Percentiles rank a stretch among this genome's conserved stretches.
phyloP scores from a whole-genome alignment of 2,888 invertebrate species.

The Phengaris arion region DNA sequence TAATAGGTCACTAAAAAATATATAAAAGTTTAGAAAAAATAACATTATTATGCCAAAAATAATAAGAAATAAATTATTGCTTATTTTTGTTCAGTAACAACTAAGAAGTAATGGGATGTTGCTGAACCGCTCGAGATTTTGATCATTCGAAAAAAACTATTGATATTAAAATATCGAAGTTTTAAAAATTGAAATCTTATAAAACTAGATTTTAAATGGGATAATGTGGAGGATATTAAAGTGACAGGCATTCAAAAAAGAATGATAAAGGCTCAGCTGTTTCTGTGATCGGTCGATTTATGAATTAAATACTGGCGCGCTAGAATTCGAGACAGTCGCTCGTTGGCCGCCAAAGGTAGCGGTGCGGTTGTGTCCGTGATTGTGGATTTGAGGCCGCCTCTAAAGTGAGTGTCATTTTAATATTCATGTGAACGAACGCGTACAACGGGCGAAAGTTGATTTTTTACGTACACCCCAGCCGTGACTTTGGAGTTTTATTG shows the following conservation, averaged over 20 bases:
- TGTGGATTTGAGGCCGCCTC: conserved; percentile 31
- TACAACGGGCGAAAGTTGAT: conserved; percentile 27
- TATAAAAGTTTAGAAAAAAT: no score
- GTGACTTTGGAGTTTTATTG: conserved; percentile 23
- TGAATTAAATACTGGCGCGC: conserved; percentile 13
- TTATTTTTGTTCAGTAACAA: no score
- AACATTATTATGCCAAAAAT: no score
- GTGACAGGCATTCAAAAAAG: not conserved
- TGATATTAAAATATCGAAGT: no score
- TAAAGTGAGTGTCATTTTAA: conserved; percentile 28
- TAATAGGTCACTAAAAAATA: no score
- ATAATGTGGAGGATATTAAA: not conserved
- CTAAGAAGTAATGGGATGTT: no score
- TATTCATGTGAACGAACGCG: conserved; percentile 27
- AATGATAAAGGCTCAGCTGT: conserved; percentile 4
- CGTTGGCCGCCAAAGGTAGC: conserved; percentile 28
- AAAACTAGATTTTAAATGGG: no score
- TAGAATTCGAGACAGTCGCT: conserved; percentile 29
- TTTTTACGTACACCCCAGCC: conserved; percentile 21
- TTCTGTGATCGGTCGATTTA: conserved; percentile 1
- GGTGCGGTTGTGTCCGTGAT: conserved; percentile 29
- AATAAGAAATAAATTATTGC: no score
- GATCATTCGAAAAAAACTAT: no score
- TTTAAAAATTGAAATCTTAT: no score
- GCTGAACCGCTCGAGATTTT: no score